Base-by-base conservation (phyloP, 2,797 vertebrate genomes). In the Falco concolor region DNA sequence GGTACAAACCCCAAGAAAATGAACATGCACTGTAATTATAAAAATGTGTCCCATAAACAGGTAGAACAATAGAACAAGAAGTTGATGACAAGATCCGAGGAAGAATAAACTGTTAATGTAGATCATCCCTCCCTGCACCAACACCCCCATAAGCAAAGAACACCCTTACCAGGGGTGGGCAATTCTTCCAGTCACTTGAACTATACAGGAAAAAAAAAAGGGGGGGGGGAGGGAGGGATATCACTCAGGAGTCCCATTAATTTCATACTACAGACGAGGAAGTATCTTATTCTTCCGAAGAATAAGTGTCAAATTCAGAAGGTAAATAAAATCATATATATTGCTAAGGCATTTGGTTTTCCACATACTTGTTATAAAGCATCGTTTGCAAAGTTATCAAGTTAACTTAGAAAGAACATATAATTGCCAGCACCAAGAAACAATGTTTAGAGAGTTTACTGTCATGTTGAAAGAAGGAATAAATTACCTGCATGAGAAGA, bases 61-160 rank as follows among this genome's bases (percentile, higher is more conserved):
- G 53, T 20, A 56, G 27, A 68, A 52, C 6, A 50, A 61, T 0
- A 75, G 32, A 42, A 47, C 5, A 54, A 61, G 63, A 54, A 61
- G 63, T 20, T 73, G 18, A 54, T 28, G 30, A 69, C 11, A 73
- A 76, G 53, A 85, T 25, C 8, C 23, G 44, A 75, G 59, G 60
- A 79, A 59, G 32, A 87, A 83, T 21, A 70, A 72, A 52, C 24
- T n/a, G 16, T 32, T 60, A 38, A 8, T 57, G 47, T 22, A 73
- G 34, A 74, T 54, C 8, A 32, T 6, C 17, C 52, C 25, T 36
- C 12, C 17, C 28, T 50, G 34, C 40, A 74, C 28, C 16, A 69
- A 27, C 60, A 59, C 2, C 21, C 2, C 21, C 10, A 5, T 22
- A 38, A 0, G 3, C 36, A 64, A 65, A 76, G 12, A 56, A 11